Conservation (phyloP, 2,113 vertebrate genomes). For the Cariama cristata region DNA sequence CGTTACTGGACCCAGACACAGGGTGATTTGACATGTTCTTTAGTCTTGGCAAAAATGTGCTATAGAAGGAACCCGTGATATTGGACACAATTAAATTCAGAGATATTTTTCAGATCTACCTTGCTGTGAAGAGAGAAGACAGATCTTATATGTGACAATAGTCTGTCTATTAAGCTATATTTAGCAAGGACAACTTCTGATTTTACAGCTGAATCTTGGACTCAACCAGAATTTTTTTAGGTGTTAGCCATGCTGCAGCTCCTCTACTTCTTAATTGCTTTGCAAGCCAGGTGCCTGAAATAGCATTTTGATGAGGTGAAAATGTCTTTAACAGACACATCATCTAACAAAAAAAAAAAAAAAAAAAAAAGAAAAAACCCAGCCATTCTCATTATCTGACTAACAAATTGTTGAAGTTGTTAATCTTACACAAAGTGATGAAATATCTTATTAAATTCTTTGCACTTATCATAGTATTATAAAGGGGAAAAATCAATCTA, state of each 20-base stretch:
- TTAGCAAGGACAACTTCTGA: not conserved
- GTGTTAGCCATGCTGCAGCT: not conserved
- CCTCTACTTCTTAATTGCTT: not conserved
- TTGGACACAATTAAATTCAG: not conserved
- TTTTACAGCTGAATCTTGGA: not conserved
- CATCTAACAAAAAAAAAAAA: not conserved
- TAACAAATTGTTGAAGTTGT: not conserved
- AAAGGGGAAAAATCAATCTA: not conserved
- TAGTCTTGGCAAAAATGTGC: not conserved
- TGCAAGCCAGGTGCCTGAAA: not conserved
- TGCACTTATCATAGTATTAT: not conserved
- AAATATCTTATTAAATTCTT: not conserved
- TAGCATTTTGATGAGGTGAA: not conserved
- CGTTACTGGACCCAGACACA: fast-evolving
- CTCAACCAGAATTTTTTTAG: not conserved
- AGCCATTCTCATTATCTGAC: not conserved
- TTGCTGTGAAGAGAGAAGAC: not conserved
- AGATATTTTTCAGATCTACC: not conserved
- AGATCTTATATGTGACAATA: not conserved
- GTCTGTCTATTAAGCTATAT: not conserved
- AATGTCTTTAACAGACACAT: not conserved
- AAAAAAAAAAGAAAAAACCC: too few relatives aligned
- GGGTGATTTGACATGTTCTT: not conserved
- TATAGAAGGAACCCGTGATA: not conserved
- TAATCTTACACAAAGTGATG: not conserved